phyloP scores from a whole-genome alignment of 2,113 vertebrate genomes.

The Epinephelus cyanopodus region DNA sequence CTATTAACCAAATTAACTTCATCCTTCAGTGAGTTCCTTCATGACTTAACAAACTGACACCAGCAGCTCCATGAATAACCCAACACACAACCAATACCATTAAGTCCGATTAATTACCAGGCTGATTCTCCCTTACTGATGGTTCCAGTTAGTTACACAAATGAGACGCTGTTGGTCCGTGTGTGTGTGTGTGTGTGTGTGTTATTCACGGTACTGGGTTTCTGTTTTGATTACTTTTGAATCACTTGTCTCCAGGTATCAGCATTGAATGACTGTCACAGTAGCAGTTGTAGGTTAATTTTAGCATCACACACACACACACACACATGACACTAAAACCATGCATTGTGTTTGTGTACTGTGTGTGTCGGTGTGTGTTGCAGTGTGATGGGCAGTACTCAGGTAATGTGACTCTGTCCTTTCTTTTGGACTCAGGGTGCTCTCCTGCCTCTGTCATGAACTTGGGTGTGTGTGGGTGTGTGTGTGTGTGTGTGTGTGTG shows the following conservation, averaged over 20 bases:
- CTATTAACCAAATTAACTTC: background rate
- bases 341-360: background rate
- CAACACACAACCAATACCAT: constrained; percentile 34
- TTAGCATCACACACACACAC: constrained; percentile 27
- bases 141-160: constrained; percentile 48
- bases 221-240: constrained; percentile 32
- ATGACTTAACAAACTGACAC: constrained; percentile 43
- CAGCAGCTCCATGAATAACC: constrained; percentile 36
- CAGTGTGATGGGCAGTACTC: background rate
- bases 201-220: constrained; percentile 28
- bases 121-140: constrained; percentile 7
- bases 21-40: background rate
- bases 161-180: background rate
- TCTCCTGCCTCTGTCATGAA: constrained; percentile 20
- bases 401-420: constrained; percentile 50
- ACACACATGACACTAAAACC: constrained; percentile 11
- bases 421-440: constrained; percentile 17
- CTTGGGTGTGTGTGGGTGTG: background rate
- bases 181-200: background rate
- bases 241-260: constrained; percentile 24
- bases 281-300: constrained; percentile 12
- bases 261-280: constrained; percentile 11
- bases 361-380: constrained; percentile 12
- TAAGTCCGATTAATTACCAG: constrained; percentile 55
- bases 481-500: constrained; percentile 15